Conservation (phyloP, 1,140 invertebrate genomes). For the Euglossa dilemma region DNA sequence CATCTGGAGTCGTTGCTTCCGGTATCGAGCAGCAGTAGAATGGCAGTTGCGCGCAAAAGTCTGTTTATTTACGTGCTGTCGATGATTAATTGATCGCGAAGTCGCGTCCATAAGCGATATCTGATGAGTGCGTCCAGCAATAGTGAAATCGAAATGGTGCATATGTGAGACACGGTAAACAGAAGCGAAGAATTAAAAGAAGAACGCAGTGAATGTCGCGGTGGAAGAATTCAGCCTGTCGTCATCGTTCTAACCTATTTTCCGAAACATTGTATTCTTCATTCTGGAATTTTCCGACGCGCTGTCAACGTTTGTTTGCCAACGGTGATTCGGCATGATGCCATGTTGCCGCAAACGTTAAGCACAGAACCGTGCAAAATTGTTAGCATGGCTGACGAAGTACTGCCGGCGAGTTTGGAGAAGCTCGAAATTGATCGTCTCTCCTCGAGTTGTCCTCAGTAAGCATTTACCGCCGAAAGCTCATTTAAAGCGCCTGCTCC, state of each 20-base stretch:
- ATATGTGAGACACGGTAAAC: neutral
- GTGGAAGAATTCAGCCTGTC: slow-evolving; percentile 25
- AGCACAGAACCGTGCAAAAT: slow-evolving; percentile 49
- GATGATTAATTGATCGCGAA: slow-evolving; percentile 52
- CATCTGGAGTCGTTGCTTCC: slow-evolving; percentile 40
- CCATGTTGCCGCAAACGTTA: slow-evolving; percentile 64
- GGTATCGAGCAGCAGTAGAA: slow-evolving; percentile 45
- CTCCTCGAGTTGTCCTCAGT: slow-evolving; percentile 68
- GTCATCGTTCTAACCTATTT: slow-evolving; percentile 62
- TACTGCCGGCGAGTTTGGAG: slow-evolving; percentile 77
- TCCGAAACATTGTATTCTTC: slow-evolving; percentile 5
- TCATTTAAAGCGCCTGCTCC: slow-evolving; percentile 41
- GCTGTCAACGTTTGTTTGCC: slow-evolving; percentile 58
- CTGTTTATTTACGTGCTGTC: slow-evolving; percentile 76
- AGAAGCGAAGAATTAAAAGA: neutral
- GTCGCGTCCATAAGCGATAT: slow-evolving; percentile 6
- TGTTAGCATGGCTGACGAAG: slow-evolving; percentile 77
- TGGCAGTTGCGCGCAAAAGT: slow-evolving; percentile 71
- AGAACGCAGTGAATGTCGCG: slow-evolving; percentile 20
- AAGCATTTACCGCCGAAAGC: slow-evolving; percentile 47
- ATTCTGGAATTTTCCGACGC: slow-evolving; percentile 52
- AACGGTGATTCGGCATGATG: slow-evolving; percentile 59
- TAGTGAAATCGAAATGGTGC: neutral
- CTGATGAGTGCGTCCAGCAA: neutral
- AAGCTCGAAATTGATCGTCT: slow-evolving; percentile 79